Evolutionary conservation across 1,140 invertebrate species (phyloP).

Genomic region (Cephus cinctus): DNA sequence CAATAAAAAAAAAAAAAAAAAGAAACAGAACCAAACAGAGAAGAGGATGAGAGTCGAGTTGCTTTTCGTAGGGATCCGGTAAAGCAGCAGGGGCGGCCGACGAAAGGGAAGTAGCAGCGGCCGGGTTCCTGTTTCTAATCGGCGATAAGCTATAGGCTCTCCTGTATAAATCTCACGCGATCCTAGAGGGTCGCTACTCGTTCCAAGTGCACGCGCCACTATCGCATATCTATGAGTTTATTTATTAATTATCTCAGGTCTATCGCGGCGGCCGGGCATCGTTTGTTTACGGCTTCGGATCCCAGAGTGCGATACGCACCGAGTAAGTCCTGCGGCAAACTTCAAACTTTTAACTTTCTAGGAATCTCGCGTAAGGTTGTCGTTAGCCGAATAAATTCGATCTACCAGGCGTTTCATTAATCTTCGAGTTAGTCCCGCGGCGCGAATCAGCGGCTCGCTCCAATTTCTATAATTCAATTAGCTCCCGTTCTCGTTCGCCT

Average conservation of each 20-base stretch:
- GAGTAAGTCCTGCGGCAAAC: too few species aligned
- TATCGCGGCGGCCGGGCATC: neutral
- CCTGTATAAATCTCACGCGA: constrained; percentile 40
- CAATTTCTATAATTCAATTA: constrained; percentile 54
- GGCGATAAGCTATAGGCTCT: constrained; percentile 29
- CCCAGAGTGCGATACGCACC: too few species aligned
- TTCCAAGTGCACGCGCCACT: too few species aligned
- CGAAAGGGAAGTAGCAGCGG: too few species aligned
- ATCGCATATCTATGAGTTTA: constrained; percentile 39
- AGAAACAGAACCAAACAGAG: too few species aligned
- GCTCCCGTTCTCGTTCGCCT: constrained; percentile 17
- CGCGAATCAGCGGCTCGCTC: constrained; percentile 40
- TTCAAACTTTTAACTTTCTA: too few species aligned
- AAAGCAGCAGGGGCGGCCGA: too few species aligned
- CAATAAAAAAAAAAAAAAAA: too few species aligned
- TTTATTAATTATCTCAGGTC: constrained; percentile 42
- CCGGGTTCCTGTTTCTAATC: constrained; percentile 35
- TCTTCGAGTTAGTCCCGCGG: constrained; percentile 28
- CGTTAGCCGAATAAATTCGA: constrained; percentile 19
- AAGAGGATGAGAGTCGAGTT: too few species aligned
- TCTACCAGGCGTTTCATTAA: constrained; percentile 47
- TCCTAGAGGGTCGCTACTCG: constrained; percentile 12
- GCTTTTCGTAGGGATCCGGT: too few species aligned
- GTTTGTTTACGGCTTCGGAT: neutral
- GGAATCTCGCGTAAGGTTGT: constrained; percentile 11